Evolutionary conservation across 2,113 vertebrate genomes (phyloP), one percentile per base, ranked within the genome.

Genomic region (Syngnathus scovelli): DNA sequence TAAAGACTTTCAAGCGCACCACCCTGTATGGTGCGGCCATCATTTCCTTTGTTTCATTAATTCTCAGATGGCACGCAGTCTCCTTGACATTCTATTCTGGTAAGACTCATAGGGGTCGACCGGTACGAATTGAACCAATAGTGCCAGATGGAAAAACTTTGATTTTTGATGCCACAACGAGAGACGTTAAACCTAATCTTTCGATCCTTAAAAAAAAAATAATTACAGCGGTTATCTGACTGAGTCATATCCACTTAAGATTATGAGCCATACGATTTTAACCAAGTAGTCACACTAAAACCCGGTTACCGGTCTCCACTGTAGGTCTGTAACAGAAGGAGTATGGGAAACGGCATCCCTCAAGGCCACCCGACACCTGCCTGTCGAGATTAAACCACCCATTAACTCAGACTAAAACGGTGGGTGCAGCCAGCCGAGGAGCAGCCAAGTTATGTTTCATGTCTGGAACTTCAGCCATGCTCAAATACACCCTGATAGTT

Each of bases 321-420:
- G 10, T 3, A 44, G 23, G 60, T 43, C 19, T 44, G 60, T 43
- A 62, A 62, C 10, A 62, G n/a, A 62, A 62, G 60, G 23, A 27
- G 38, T 62, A 62, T 62, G 60, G 60, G 60, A 62, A 62, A 62
- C n/a, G 21, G 60, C 60, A 43, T 23, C 39, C 39, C 38, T 62
- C 60, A 62, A 43, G 60, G 60, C 12, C 39, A 62, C 39, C 60
- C n/a, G 38, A 62, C 60, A 62, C 60, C n/a, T 21, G 39, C 39
- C 60, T 23, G 7, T 21, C 5, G n/a, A 15, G 60, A 62, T 15
- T 41, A 62, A 23, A 62, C 60, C 60, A n/a, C 60, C 60, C n/a
- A 43, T 62, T 43, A 43, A 61, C 1, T 41, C 19, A 9, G 4
- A 39, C 59, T 41, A 38, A 41, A 61, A 43, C 19, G 12, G 18